Conservation (phyloP, 2,888 invertebrate genomes). For the Drosophila tripunctata region DNA sequence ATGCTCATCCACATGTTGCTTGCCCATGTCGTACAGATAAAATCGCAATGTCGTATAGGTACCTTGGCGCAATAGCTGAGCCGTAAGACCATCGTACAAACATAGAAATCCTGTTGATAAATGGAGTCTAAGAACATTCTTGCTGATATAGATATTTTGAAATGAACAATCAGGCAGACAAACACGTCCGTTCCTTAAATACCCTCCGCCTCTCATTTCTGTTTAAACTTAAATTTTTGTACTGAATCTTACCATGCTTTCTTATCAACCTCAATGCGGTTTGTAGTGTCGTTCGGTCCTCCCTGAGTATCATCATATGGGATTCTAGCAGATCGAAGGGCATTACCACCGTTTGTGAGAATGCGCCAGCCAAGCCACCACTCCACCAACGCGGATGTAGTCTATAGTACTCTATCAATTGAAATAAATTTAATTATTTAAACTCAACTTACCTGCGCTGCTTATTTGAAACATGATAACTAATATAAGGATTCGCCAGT, state of each 20-base stretch:
- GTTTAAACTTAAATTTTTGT: neutral
- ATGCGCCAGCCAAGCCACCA: constrained; percentile 44
- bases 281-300: neutral
- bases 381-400: constrained; percentile 50
- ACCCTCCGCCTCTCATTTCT: too few species aligned
- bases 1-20: constrained; percentile 23
- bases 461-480: neutral
- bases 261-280: neutral
- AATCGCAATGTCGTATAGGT: constrained; percentile 50
- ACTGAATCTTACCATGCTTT: constrained; percentile 29
- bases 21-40: constrained; percentile 42
- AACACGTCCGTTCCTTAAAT: too few species aligned
- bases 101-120: constrained; percentile 34
- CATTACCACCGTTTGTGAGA: constrained; percentile 28
- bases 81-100: constrained; percentile 47
- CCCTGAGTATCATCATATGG: constrained; percentile 42
- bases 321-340: constrained; percentile 54
- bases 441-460: constrained; percentile 11
- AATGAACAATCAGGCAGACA: too few species aligned
- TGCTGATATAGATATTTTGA: too few species aligned
- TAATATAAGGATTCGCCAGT: constrained; percentile 17
- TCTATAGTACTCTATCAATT: constrained; percentile 8
- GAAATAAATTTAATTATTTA: neutral
- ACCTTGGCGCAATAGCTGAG: constrained; percentile 44
- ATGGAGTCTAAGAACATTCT: too few species aligned